Evolutionary conservation across 2,113 vertebrate species (phyloP), one percentile per base, ranked within the genome.

Genomic region (Meriones unguiculatus): DNA sequence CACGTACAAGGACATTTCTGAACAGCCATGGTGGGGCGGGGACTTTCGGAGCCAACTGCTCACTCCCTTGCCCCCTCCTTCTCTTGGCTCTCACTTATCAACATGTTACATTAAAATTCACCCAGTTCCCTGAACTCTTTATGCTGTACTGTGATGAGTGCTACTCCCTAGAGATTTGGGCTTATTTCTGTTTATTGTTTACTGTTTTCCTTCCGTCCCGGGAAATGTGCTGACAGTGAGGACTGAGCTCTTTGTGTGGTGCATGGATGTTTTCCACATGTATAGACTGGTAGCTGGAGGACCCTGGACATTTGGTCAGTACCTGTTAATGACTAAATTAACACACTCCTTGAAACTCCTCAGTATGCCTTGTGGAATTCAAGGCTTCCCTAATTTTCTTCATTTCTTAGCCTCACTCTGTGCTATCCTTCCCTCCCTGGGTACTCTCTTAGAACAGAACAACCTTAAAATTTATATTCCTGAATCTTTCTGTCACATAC

Each of bases 161-260:
- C 69, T 54, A 35, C 14, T 25, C 70, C 41, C 64, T 64, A n/a
- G 57, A 85, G n/a, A 30, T 38, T 77, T 9, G 1, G 22, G 6
- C 80, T 85, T 57, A 18, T 91, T 91, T 95, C 38, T 64, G 78
- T 67, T 89, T 73, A 38, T 52, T 73, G 7, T 76, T 77, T 84
- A 25, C 0, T 35, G 2, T 76, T 52, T 95, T 59, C 87, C 32
- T 89, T 94, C 18, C 9, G 10, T 25, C 38, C 30, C 1, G 0
- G 30, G 46, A 50, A 13, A 87, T 72, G 22, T 11, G 35, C 4
- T 14, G 15, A 52, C 32, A 57, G 50, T 87, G 2, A 28, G n/a
- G 67, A 9, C 75, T 73, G 54, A 30, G 35, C 80, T 59, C 17
- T 92, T 38, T 92, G 1, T 78, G 72, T 86, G 81, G 52, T 46